These are phyloP conservation scores for Habropoda laboriosa DNA, from an alignment of 1,140 invertebrate species.

Conservation along the genomic window DNA sequence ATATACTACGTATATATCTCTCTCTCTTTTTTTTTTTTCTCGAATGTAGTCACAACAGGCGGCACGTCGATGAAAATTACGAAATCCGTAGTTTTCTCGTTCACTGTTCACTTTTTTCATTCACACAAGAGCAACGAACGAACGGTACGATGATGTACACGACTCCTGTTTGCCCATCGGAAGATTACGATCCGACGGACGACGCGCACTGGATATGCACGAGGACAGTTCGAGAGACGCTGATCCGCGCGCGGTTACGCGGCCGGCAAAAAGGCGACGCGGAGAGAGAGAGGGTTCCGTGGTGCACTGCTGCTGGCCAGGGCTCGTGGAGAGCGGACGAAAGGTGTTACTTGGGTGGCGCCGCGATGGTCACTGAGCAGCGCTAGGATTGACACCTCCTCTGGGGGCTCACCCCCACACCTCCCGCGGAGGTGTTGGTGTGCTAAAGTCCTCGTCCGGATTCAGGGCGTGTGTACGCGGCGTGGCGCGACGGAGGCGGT, in stretches of 20 bases:
- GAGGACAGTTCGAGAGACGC: slow-evolving; percentile 18
- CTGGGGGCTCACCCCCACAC: slow-evolving; percentile 80
- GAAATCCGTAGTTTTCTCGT: too few species aligned
- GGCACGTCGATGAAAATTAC: too few species aligned
- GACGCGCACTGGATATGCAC: not conserved
- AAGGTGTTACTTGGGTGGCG: slow-evolving; percentile 83
- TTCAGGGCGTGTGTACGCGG: slow-evolving; percentile 63
- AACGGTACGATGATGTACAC: too few species aligned
- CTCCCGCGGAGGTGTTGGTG: slow-evolving; percentile 80
- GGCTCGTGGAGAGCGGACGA: slow-evolving; percentile 71
- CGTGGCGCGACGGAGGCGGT: too few species aligned
- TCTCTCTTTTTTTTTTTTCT: too few species aligned
- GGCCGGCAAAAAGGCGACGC: not conserved
- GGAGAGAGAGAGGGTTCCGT: slow-evolving; percentile 17
- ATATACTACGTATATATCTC: too few species aligned
- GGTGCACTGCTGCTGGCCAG: slow-evolving; percentile 14
- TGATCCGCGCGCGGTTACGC: not conserved
- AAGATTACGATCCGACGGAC: too few species aligned
- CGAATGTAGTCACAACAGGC: too few species aligned
- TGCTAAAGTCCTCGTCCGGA: slow-evolving; percentile 77
- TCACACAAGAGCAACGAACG: too few species aligned
- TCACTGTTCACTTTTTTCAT: slow-evolving; percentile 13
- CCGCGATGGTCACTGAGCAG: slow-evolving; percentile 83
- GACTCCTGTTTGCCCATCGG: too few species aligned
- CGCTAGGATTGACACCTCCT: slow-evolving; percentile 83